Conservation (phyloP, 2,888 invertebrate genomes). For the Dysmachus trigonus region DNA sequence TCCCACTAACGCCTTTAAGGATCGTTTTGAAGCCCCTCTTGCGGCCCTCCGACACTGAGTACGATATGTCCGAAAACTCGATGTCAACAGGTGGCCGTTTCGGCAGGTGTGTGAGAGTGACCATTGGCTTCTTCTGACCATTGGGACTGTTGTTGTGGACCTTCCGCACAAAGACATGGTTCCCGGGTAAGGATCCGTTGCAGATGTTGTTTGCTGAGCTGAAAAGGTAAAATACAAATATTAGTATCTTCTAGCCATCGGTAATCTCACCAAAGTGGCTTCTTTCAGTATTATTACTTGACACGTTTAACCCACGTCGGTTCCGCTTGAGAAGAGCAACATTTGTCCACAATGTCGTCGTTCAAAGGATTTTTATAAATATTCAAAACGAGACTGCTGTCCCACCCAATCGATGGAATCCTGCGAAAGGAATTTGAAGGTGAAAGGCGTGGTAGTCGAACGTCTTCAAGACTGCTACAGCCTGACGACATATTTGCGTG, state of each 20-base stretch:
- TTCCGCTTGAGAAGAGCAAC: background rate
- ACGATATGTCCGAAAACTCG: slow-evolving; percentile 86
- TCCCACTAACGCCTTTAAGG: slow-evolving; percentile 87
- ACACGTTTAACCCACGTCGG: slow-evolving; percentile 42
- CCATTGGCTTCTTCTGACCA: slow-evolving; percentile 75
- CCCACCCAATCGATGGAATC: slow-evolving; percentile 41
- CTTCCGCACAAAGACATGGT: slow-evolving; percentile 72
- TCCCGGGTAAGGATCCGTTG: slow-evolving; percentile 69
- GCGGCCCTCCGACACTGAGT: slow-evolving; percentile 86
- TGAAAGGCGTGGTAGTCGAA: slow-evolving; percentile 46
- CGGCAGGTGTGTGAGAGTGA: slow-evolving; percentile 80
- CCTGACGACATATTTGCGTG: slow-evolving; percentile 48
- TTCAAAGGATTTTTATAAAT: slow-evolving; percentile 54
- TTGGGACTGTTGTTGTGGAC: slow-evolving; percentile 78
- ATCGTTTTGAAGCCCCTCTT: slow-evolving; percentile 85
- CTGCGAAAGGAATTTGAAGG: slow-evolving; percentile 16
- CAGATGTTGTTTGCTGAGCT: slow-evolving; percentile 78
- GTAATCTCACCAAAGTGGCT: background rate
- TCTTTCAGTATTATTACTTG: slow-evolving; percentile 28
- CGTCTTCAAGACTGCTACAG: slow-evolving; percentile 52
- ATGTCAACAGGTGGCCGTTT: slow-evolving; percentile 90
- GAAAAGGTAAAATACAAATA: slow-evolving; percentile 57
- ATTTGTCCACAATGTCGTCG: background rate
- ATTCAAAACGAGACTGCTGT: slow-evolving; percentile 54
- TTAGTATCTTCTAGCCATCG: background rate